phyloP scores from a whole-genome alignment of 2,797 vertebrate species.

The Poecilia wingei region DNA sequence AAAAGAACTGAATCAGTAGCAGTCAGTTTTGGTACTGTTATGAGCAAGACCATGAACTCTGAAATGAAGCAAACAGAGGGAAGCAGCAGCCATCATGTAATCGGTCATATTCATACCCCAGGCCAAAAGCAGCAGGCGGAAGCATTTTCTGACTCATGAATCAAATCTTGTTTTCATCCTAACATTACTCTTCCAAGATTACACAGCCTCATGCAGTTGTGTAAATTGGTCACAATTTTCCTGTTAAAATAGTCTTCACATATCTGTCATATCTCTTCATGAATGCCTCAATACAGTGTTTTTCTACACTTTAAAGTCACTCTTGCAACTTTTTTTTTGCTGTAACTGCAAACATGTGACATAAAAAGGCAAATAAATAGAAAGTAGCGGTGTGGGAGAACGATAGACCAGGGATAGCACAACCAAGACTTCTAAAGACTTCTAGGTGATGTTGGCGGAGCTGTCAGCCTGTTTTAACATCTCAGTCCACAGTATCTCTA shows the following conservation, averaged over 20 bases:
- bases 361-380: background rate
- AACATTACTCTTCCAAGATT: slow-evolving; percentile 25
- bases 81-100: slow-evolving; percentile 19
- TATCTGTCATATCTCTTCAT: background rate
- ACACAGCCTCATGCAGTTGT: slow-evolving; percentile 17
- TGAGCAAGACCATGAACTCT: background rate
- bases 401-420: background rate
- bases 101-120: slow-evolving; percentile 12
- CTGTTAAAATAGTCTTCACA: background rate
- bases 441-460: slow-evolving; percentile 37
- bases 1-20: background rate
- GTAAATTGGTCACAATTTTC: slow-evolving; percentile 9
- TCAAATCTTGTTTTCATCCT: slow-evolving; percentile 46
- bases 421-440: background rate
- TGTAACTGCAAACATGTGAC: background rate
- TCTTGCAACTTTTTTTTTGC: background rate
- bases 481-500: slow-evolving; percentile 4
- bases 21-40: background rate
- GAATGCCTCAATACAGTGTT: too few relatives aligned
- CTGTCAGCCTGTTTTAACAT: slow-evolving; percentile 51
- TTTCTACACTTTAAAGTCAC: background rate
- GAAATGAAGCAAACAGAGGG: background rate
- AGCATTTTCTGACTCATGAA: slow-evolving; percentile 58
- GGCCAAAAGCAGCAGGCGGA: slow-evolving; percentile 50
- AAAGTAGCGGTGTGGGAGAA: background rate